Evolutionary conservation across 37 sponge, comb jelly and placozoan genomes (phyloP), one percentile per base, ranked within the genome.

Genomic region (Dysidea cf. avara): DNA sequence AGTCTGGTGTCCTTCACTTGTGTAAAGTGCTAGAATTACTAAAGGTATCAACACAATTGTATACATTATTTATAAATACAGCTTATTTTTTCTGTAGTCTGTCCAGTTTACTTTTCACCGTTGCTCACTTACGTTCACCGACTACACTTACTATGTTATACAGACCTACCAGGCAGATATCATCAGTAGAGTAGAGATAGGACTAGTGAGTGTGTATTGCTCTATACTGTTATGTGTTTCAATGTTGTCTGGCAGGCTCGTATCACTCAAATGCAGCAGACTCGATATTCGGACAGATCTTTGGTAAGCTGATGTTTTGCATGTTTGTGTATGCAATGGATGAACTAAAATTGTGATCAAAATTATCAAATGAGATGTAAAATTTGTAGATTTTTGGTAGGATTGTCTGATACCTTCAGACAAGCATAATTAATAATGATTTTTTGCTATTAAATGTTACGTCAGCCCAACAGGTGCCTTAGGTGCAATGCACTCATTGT

Each of bases 21-120:
- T 94, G 95, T 68, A 78, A 72, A 32, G 43, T 94, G 54, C 54
- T 90, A 13, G 92, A 97, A 59, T 86, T 97, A 2, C 56, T 97
- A 37, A 94, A 97, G 68, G 83, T n/a, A n/a, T n/a, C n/a, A n/a
- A n/a, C n/a, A n/a, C n/a, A n/a, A n/a, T 71, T 39, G 52, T 49
- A 16, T 13, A 18, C 52, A 49, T 16, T 50, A 17, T 50, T 13
- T 50, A 50, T 50, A 22, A 11, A 58, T 26, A 58, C 11, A 40
- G 24, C 14, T 7, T 51, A 4, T 3, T 34, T 69, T 30, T 51
- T 17, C 43, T 72, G 62, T 39, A 65, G 81, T 70, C 84, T 39
- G 63, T 92, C 37, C 80, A 88, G 66, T 70, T 32, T 61, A 83
- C 89, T 6, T 92, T 77, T 56, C 89, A 92, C 38, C 76, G 93